Evolutionary conservation across 2,113 vertebrate species (phyloP), one percentile per base, ranked within the genome.

Genomic region (Rhombomys opimus): DNA sequence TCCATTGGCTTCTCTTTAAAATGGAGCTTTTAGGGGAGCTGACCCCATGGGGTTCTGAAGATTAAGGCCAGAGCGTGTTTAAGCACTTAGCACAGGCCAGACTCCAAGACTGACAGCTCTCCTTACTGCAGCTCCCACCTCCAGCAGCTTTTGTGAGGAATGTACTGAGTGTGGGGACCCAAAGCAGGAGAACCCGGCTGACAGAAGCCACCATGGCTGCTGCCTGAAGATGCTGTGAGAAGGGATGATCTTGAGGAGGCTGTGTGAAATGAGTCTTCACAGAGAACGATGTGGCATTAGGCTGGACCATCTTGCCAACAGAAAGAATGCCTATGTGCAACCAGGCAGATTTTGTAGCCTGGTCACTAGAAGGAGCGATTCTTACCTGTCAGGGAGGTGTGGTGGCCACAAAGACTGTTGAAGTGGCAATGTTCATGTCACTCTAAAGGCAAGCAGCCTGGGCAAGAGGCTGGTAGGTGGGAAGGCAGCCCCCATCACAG

Each of bases 1-100:
- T 95, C 67, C 38, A 32, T 13, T 50, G 75, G 92, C 85, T 91
- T 87, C 88, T 92, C 87, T 90, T 72, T 90, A 93, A 93, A 88
- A 85, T 73, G 52, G 52, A 77, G 46, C 67, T 93, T 80, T 88
- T 13, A 82, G 88, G 80, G 96, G n/a, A 92, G 68, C 59, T 5
- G 0, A 63, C 59, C 87, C 46, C 59, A 68, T 20, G 2, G 38
- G 46, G 93, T 32, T 52, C 65, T n/a, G 52, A 76, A 68, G 87
- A 93, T 38, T 38, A 17, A 78, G 72, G 68, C 30, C 2, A 63
- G 59, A 57, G 9, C 2, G 1, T 3, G 41, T 63, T 30, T 38
- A 77, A 89, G 72, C 41, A 30, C 59, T 59, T 50, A 54, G 41
- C 59, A 67, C 20, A 52, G 46, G 46, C 32, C 46, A 52, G 84